Conservation (phyloP, 2,113 vertebrate species). For the Miniopterus natalensis region DNA sequence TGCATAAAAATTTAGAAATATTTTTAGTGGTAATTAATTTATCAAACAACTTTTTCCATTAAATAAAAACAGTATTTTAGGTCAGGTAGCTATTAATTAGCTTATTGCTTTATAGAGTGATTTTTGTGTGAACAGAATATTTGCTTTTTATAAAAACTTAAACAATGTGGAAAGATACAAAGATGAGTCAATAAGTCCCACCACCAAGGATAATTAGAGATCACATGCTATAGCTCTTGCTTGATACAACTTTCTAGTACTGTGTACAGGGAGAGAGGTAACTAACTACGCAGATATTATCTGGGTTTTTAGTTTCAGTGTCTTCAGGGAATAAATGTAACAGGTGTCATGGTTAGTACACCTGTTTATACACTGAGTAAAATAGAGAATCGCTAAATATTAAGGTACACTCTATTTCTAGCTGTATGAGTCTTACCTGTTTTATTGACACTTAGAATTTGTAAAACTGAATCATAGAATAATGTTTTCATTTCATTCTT, state of each 20-base stretch:
- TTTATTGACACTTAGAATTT: not conserved
- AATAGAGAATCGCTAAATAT: not conserved
- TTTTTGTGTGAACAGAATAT: not conserved
- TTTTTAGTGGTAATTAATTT: not conserved
- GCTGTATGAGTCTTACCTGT: not conserved
- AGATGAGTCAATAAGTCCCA: not conserved
- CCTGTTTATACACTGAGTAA: not conserved
- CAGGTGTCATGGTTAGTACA: not conserved
- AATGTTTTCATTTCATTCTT: not conserved
- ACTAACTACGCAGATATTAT: too few relatives aligned
- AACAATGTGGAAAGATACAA: not conserved
- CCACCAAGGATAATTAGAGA: not conserved
- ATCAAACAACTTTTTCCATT: not conserved
- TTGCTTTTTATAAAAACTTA: not conserved
- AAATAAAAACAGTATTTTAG: not conserved
- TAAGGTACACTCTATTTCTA: not conserved
- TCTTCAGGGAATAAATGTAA: not conserved
- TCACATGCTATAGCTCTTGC: not conserved
- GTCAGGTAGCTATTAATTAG: not conserved
- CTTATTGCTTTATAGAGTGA: not conserved
- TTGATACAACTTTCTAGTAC: not conserved
- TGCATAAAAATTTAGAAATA: not conserved
- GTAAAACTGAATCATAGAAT: not conserved
- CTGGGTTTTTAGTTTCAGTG: not conserved
- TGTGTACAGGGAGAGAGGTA: not conserved